A percentile compares a stretch with the other conserved stretches of the same genome.
Conservation (phyloP, 2,797 vertebrate genomes). For the Spizella passerina region DNA sequence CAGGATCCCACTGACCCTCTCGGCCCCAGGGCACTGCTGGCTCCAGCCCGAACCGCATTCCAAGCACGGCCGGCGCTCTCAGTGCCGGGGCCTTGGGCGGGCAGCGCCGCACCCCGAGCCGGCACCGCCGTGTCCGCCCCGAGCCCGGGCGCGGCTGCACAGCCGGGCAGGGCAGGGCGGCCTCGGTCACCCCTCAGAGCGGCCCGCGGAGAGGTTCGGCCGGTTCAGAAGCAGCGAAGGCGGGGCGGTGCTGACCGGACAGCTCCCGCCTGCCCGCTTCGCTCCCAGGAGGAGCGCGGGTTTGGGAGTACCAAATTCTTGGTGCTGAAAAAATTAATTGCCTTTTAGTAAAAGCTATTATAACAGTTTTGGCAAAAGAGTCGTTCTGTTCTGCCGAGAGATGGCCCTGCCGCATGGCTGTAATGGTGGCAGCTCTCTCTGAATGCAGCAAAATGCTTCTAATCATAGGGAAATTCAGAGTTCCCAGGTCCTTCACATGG, state of each 20-base stretch:
- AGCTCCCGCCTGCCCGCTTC: background rate
- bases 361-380: background rate
- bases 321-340: background rate
- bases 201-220: background rate
- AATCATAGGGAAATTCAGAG: background rate
- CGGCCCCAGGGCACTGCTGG: background rate
- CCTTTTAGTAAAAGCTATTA: background rate
- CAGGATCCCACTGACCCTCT: fast-evolving
- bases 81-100: too few relatives aligned
- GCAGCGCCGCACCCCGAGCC: background rate
- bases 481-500: background rate
- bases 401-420: fast-evolving
- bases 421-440: background rate
- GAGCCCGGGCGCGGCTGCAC: background rate
- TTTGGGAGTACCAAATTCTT: background rate
- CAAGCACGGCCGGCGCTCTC: background rate
- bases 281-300: fast-evolving
- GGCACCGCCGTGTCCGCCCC: background rate
- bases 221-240: background rate
- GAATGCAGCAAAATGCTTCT: fast-evolving
- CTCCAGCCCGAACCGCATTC: fast-evolving
- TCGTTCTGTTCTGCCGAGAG: background rate
- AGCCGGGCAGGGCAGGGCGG: background rate
- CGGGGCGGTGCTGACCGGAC: conserved; percentile 43
- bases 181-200: background rate